phyloP scores from a whole-genome alignment of 2,888 invertebrate species.

The Spisula solida region DNA sequence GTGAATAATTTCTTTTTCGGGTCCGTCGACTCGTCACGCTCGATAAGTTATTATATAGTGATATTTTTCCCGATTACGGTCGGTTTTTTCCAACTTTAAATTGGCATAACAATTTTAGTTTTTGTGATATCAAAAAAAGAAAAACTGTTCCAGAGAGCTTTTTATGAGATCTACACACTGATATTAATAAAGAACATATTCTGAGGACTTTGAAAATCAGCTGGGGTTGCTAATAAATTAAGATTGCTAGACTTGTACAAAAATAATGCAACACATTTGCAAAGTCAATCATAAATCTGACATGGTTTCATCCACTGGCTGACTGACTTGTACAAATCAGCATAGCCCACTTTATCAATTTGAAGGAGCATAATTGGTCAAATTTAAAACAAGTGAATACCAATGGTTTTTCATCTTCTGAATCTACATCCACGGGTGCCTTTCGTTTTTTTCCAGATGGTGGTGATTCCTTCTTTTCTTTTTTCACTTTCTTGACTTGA shows the following conservation, averaged over 20 bases:
- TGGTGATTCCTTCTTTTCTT: slow-evolving; percentile 66
- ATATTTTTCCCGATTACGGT: background rate
- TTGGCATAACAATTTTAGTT: background rate
- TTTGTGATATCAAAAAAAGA: background rate
- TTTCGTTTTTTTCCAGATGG: slow-evolving; percentile 72
- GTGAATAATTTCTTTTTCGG: background rate
- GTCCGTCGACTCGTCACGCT: background rate
- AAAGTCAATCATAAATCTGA: no score
- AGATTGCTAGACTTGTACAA: no score
- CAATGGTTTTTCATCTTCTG: slow-evolving; percentile 77
- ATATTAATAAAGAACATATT: background rate
- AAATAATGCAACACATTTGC: no score
- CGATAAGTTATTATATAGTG: background rate
- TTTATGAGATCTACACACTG: background rate
- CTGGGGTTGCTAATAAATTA: background rate
- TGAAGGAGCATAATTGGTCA: no score
- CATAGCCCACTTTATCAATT: no score
- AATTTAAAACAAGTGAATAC: slow-evolving; percentile 56
- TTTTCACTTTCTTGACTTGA: slow-evolving; percentile 79
- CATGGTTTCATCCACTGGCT: no score
- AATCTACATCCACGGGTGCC: slow-evolving; percentile 57
- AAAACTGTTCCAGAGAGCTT: background rate
- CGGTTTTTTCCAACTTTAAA: background rate
- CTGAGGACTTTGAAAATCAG: background rate
- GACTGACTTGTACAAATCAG: no score